A percentile compares a stretch with the other conserved stretches of the same genome.
Conservation (phyloP, 2,888 invertebrate species). For the Meteorus colon region DNA sequence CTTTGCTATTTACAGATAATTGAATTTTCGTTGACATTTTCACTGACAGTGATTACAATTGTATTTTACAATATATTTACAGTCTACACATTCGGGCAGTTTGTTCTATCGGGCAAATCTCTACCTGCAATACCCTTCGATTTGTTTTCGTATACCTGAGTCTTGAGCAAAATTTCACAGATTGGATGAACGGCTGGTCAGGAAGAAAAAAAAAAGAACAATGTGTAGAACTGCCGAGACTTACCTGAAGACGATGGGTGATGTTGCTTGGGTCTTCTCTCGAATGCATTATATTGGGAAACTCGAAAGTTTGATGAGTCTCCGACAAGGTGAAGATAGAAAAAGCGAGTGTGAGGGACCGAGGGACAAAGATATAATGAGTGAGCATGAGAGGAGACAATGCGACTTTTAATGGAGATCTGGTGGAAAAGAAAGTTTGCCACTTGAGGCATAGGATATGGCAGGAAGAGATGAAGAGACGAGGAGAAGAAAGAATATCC, state of each 20-base stretch:
- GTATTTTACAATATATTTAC: background rate
- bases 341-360: background rate
- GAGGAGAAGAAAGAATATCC: background rate
- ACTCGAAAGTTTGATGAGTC: background rate
- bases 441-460: constrained; percentile 6
- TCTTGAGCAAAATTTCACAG: background rate
- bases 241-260: background rate
- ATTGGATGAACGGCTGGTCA: background rate
- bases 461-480: background rate
- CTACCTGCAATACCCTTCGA: background rate
- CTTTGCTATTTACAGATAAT: background rate
- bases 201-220: background rate
- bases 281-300: constrained; percentile 4
- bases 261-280: background rate
- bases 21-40: background rate
- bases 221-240: background rate
- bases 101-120: background rate
- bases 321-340: background rate
- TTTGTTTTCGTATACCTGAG: background rate
- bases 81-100: background rate
- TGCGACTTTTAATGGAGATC: constrained; percentile 21
- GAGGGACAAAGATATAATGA: background rate
- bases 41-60: background rate
- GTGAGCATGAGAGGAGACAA: background rate
- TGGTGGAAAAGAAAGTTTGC: constrained; percentile 36